phyloP scores from a whole-genome alignment of 2,888 invertebrate genomes.

The Caenorhabditis afra region DNA sequence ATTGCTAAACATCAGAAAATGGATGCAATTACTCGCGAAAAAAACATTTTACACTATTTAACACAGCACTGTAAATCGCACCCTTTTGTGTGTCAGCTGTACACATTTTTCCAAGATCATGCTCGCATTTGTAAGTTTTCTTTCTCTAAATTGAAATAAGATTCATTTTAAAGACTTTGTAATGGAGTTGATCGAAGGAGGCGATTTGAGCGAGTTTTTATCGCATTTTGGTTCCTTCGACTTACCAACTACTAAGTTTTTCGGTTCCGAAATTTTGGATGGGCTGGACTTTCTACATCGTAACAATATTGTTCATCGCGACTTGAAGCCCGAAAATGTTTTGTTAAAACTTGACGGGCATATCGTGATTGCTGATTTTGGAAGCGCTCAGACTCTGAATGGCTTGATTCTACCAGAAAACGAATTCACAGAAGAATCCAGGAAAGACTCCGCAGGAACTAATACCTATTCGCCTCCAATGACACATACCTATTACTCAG shows the following conservation, averaged over 20 bases:
- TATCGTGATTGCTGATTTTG: constrained; percentile 96
- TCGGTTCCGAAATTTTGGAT: constrained; percentile 87
- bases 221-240: constrained; percentile 93
- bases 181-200: constrained; percentile 93
- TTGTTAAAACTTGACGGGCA: constrained; percentile 96
- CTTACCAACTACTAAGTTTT: constrained; percentile 91
- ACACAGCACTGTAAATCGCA: constrained; percentile 84
- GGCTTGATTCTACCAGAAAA: constrained; percentile 22
- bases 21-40: constrained; percentile 93
- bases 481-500: constrained; percentile 2
- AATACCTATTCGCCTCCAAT: constrained; percentile 36
- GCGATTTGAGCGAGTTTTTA: constrained; percentile 93
- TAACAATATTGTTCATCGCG: constrained; percentile 82
- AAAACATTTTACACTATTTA: constrained; percentile 91
- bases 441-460: constrained; percentile 6
- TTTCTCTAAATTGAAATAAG: not conserved
- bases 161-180: constrained; percentile 91
- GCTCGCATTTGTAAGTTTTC: constrained; percentile 82
- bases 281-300: constrained; percentile 75
- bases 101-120: constrained; percentile 95
- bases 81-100: constrained; percentile 93
- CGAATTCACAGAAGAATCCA: constrained; percentile 39
- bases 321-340: constrained; percentile 98
- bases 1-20: constrained; percentile 55
- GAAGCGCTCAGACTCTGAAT: constrained; percentile 86